Percentiles rank a stretch among this genome's conserved stretches.
These are phyloP conservation scores for Vireo griseus DNA, from an alignment of 2,797 vertebrate genomes.

Conservation along the genomic window DNA sequence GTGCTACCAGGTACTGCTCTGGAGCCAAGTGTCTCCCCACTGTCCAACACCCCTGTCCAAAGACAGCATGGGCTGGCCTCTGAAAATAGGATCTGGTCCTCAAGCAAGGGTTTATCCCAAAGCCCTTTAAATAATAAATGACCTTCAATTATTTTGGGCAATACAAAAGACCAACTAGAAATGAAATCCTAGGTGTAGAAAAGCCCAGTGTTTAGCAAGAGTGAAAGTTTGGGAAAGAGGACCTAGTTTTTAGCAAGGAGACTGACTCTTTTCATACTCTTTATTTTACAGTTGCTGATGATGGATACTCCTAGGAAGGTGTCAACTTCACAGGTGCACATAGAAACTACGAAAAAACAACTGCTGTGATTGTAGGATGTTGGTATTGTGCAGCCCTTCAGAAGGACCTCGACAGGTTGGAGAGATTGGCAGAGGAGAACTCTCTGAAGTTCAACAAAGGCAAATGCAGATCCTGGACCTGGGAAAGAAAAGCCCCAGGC, in stretches of 20 bases:
- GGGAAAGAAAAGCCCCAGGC: not conserved
- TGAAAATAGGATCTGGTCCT: not conserved
- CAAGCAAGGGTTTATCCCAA: not conserved
- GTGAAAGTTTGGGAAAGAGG: not conserved
- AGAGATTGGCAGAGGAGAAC: not conserved
- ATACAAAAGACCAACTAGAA: not conserved
- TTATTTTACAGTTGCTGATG: not conserved
- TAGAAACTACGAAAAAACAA: not conserved
- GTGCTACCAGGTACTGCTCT: not conserved
- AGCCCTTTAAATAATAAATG: not conserved
- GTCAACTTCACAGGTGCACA: not conserved
- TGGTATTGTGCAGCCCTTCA: not conserved
- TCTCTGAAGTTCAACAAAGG: not conserved
- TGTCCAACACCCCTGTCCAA: not conserved
- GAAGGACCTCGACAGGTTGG: not conserved
- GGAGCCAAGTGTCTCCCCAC: not conserved
- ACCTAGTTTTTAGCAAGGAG: not conserved
- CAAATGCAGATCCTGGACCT: not conserved
- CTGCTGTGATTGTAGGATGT: not conserved
- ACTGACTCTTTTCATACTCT: not conserved
- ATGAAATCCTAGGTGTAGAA: not conserved
- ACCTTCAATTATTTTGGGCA: not conserved
- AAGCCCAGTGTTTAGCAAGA: not conserved
- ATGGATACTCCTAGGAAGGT: not conserved
- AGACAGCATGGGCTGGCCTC: not conserved